phyloP scores from a whole-genome alignment of 2,888 invertebrate species.

The Allolobophora icterica region DNA sequence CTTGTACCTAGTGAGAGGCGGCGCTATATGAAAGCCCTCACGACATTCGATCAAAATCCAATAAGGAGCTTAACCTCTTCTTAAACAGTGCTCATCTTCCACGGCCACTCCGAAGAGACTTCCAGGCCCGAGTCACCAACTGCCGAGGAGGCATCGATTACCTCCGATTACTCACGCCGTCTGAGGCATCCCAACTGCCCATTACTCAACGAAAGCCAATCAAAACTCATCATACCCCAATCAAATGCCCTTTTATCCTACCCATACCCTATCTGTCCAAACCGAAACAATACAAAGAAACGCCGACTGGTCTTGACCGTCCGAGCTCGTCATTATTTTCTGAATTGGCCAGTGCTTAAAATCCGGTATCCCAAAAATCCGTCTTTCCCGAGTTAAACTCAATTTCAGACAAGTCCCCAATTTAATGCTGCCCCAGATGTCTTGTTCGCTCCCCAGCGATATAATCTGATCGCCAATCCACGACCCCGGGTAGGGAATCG shows the following conservation, averaged over 20 bases:
- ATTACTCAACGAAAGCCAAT: not conserved
- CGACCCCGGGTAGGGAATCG: not conserved
- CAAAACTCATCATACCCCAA: not conserved
- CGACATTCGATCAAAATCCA: not conserved
- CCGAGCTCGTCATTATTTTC: not conserved
- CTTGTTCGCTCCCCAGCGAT: not conserved
- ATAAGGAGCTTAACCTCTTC: no score
- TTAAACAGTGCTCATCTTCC: not conserved
- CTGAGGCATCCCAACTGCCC: not conserved
- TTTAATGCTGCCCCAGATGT: not conserved
- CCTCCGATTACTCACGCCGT: not conserved
- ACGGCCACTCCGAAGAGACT: not conserved
- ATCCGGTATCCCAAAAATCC: constrained; percentile 17
- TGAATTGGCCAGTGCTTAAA: not conserved
- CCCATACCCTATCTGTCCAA: not conserved
- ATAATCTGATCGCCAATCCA: not conserved
- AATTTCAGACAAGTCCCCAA: not conserved
- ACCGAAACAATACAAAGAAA: not conserved
- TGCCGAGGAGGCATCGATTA: not conserved
- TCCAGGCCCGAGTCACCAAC: not conserved
- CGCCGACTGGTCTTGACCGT: not conserved
- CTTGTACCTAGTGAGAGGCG: not conserved
- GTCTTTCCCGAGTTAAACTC: not conserved
- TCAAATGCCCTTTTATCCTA: not conserved
- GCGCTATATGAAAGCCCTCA: not conserved